Base-by-base conservation (phyloP, 2,888 invertebrate species). In the Agrotis exclamationis region DNA sequence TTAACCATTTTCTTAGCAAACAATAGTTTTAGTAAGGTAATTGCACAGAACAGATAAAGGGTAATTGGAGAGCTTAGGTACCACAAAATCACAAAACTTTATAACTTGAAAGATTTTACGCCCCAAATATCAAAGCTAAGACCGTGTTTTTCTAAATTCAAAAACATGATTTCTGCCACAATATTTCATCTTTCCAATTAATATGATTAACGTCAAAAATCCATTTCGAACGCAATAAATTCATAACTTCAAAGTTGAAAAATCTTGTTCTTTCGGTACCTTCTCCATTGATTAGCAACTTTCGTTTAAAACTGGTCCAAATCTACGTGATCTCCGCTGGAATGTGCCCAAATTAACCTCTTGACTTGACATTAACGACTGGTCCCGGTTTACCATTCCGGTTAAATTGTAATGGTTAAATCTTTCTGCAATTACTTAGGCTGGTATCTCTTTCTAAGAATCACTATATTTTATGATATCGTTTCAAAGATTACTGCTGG, bases 291-390 rank as follows among this genome's bases (percentile, higher is more conserved):
- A 68, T 60, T 64, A 39, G 16, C 62, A 44, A 60, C 67, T 76
- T 71, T 76, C 45, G 45, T 70, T 75, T 60, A 18, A 39, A 67
- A 70, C 60, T 65, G 72, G 62, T 68, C 51, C 56, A 73, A 62
- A 81, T 79, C 56, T 33, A 47, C 54, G 69, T 64, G 57, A 72
- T 77, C 71, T 74, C 59, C 33, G 22, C 9, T 63, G 80, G 80
- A 63, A 82, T 80, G 80, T 74, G 69, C 62, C 54, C 80, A 72
- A 77, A 74, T 82, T 82, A 83, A 83, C 82, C 82, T 83, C 60
- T 72, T 82, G 80, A 82, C 60, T 72, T 82, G 80, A 82, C 78
- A 83, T 78, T 77, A 81, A 82, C 70, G 70, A 68, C 63, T 70
- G 67, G n/a, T 67, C 47, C 73, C 64, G 59, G 64, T 70, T 66